A percentile compares a stretch with the other conserved stretches of the same genome.
These are phyloP conservation scores for Steinernema feltiae DNA, from an alignment of 1,140 invertebrate genomes.

Conservation along the genomic window DNA sequence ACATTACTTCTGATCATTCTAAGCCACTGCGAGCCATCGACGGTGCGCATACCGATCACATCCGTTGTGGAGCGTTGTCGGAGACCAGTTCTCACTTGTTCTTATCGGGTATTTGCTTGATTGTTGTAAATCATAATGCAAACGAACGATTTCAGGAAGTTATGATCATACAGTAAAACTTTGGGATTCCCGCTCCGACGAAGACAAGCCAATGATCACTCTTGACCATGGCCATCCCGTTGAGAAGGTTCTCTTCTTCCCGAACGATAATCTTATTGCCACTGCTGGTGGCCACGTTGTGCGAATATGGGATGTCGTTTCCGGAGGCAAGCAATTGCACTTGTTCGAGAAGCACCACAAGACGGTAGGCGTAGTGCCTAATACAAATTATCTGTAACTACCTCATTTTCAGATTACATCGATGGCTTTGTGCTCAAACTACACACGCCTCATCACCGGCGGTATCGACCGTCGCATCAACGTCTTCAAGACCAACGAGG, in stretches of 20 bases:
- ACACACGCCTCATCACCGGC: conserved; percentile 75
- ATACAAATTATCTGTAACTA: conserved; percentile 29
- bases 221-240: conserved; percentile 84
- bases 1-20: conserved; percentile 28
- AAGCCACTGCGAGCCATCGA: conserved; percentile 16
- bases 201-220: conserved; percentile 65
- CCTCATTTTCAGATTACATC: conserved; percentile 54
- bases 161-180: conserved; percentile 85
- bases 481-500: conserved; percentile 73
- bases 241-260: conserved; percentile 80
- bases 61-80: conserved; percentile 73
- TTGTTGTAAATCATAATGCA: conserved; percentile 16
- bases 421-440: conserved; percentile 68
- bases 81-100: conserved; percentile 71
- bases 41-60: conserved; percentile 66
- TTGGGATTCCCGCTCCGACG: conserved; percentile 71
- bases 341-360: conserved; percentile 79
- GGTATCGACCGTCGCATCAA: conserved; percentile 86
- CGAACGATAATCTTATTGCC: conserved; percentile 79
- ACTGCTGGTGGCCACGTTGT: conserved; percentile 84
- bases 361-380: conserved; percentile 75
- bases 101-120: conserved; percentile 56
- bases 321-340: conserved; percentile 73
- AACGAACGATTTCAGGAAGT: conserved; percentile 65
- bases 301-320: conserved; percentile 83